phyloP scores from a whole-genome alignment of 2,113 vertebrate species.

The Esox niger region DNA sequence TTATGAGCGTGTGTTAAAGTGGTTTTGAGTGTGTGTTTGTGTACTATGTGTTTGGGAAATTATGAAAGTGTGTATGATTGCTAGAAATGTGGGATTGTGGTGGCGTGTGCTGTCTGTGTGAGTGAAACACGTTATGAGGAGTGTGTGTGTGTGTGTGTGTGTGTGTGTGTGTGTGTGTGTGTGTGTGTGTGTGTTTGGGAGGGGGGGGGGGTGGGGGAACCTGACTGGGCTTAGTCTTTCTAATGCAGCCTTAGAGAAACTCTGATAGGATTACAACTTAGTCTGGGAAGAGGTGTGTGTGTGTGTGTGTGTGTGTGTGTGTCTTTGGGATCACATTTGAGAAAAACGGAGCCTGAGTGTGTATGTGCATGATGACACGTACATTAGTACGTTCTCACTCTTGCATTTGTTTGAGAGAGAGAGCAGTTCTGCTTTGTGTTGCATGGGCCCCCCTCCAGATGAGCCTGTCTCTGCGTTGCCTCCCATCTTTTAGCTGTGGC shows the following conservation, averaged over 20 bases:
- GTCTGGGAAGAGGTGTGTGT: conserved; percentile 21
- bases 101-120: background rate
- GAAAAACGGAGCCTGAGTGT: background rate
- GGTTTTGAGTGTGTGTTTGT: background rate
- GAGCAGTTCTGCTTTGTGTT: background rate
- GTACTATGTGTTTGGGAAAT: background rate
- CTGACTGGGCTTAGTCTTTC: conserved; percentile 56
- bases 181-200: background rate
- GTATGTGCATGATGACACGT: background rate
- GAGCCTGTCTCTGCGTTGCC: conserved; percentile 61
- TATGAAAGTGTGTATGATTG: background rate
- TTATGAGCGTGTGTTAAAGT: background rate
- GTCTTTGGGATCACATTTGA: background rate
- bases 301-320: background rate
- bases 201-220: conserved; percentile 23
- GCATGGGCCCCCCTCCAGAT: conserved; percentile 38
- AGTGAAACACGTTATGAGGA: background rate
- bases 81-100: conserved; percentile 4
- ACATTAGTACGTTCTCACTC: conserved; percentile 36
- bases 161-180: conserved; percentile 18
- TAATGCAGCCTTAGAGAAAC: conserved; percentile 59
- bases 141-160: conserved; percentile 2
- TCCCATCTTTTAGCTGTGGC: conserved; percentile 52
- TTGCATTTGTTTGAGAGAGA: background rate
- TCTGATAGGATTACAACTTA: conserved; percentile 57